Evolutionary conservation across 2,888 invertebrate genomes (phyloP).

Genomic region (Pseudococcus longispinus): DNA sequence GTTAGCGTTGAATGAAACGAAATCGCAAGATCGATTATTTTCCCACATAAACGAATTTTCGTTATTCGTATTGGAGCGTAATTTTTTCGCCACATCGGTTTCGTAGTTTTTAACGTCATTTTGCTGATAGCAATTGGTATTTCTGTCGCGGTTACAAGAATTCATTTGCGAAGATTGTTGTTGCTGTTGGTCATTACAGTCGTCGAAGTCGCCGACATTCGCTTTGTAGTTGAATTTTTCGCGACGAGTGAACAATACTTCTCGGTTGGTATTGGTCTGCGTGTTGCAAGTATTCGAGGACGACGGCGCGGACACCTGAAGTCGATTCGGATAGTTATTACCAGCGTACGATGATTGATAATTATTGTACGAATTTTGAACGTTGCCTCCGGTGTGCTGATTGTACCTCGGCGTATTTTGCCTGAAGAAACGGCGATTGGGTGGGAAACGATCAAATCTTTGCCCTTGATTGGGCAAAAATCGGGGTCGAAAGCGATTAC

Average conservation of each 20-base stretch:
- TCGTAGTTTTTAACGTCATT: not conserved
- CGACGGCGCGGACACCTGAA: not conserved
- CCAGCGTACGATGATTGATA: not conserved
- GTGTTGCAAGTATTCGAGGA: not conserved
- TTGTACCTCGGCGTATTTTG: not conserved
- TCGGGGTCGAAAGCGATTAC: not conserved
- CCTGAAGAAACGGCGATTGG: not conserved
- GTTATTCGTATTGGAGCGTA: not conserved
- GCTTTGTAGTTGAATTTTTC: not conserved
- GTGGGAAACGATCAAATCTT: not conserved
- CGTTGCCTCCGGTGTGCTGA: not conserved
- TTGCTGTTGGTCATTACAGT: not conserved
- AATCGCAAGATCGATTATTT: not conserved
- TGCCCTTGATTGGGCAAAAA: not conserved
- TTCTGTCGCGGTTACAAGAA: not conserved
- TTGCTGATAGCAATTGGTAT: not conserved
- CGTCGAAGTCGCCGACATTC: not conserved
- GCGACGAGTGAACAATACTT: not conserved
- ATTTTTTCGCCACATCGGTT: not conserved
- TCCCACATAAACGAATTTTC: not conserved
- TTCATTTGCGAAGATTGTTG: too few species aligned
- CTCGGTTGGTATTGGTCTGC: not conserved
- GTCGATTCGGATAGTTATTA: not conserved
- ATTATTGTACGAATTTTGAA: not conserved
- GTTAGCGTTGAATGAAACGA: not conserved